A percentile compares a stretch with the other conserved stretches of the same genome.
Conservation (phyloP, 2,888 invertebrate genomes). For the Ochropleura leucogaster region DNA sequence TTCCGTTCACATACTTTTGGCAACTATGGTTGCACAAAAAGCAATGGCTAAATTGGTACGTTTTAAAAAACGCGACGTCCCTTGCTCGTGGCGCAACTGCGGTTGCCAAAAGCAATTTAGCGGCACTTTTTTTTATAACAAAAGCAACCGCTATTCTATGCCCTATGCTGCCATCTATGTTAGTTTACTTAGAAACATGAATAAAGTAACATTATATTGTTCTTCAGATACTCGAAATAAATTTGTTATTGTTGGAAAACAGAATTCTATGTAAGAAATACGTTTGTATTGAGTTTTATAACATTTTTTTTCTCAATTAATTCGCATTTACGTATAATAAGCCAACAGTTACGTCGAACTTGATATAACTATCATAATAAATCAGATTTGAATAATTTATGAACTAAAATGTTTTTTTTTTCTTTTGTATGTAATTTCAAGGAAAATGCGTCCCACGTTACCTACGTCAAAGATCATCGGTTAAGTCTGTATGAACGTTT, state of each 20-base stretch:
- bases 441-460: slow-evolving; percentile 10
- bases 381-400: slow-evolving; percentile 35
- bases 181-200: background rate
- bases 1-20: too few species aligned
- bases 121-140: too few species aligned
- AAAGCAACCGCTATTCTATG: too few species aligned
- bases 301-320: slow-evolving; percentile 38
- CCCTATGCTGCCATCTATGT: too few species aligned
- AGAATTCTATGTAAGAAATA: slow-evolving; percentile 51
- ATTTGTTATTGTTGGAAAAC: slow-evolving; percentile 68
- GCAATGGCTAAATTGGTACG: too few species aligned
- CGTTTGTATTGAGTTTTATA: slow-evolving; percentile 49
- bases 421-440: slow-evolving; percentile 19
- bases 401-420: slow-evolving; percentile 19
- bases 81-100: too few species aligned
- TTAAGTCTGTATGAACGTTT: background rate
- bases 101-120: too few species aligned
- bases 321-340: slow-evolving; percentile 49
- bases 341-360: slow-evolving; percentile 38
- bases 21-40: too few species aligned
- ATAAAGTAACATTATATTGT: slow-evolving; percentile 7
- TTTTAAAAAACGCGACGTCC: too few species aligned
- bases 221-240: slow-evolving; percentile 65
- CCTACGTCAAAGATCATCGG: slow-evolving; percentile 19
- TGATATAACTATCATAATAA: slow-evolving; percentile 49